These are phyloP conservation scores for Neolamprologus devosi DNA, from an alignment of 2,113 vertebrate species.

Conservation along the genomic window DNA sequence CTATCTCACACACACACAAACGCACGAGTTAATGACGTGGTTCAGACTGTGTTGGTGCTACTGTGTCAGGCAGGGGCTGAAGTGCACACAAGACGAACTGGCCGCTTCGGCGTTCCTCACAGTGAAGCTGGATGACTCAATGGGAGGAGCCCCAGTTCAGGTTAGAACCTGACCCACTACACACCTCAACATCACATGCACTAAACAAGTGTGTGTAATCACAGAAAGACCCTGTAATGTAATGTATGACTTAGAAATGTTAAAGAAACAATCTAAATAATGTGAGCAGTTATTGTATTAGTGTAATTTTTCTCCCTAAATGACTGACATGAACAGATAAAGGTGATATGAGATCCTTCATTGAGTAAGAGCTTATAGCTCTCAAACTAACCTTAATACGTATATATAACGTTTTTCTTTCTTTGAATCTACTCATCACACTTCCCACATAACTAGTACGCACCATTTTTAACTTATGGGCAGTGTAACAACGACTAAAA, in stretches of 20 bases:
- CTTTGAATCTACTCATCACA: neutral
- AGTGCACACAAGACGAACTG: conserved; percentile 72
- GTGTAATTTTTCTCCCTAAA: neutral
- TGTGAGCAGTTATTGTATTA: neutral
- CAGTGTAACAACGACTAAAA: neutral
- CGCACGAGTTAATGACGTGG: rapidly evolving
- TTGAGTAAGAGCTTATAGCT: neutral
- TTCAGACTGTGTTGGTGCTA: neutral
- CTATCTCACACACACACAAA: neutral
- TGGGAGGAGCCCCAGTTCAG: conserved; percentile 74
- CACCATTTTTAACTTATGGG: neutral
- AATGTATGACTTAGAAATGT: neutral
- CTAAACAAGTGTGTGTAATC: neutral
- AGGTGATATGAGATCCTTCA: neutral
- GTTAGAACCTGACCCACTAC: conserved; percentile 5
- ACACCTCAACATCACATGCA: neutral
- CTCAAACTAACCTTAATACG: neutral
- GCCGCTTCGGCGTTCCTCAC: conserved; percentile 71
- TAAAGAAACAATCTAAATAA: neutral
- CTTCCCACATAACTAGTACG: neutral
- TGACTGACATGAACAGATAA: neutral
- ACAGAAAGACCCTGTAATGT: neutral
- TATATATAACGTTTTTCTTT: rapidly evolving
- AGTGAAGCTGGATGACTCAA: conserved; percentile 71
- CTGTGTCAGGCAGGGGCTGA: conserved; percentile 71